phyloP scores from a whole-genome alignment of 2,888 invertebrate genomes.

The Anticlea derivata region DNA sequence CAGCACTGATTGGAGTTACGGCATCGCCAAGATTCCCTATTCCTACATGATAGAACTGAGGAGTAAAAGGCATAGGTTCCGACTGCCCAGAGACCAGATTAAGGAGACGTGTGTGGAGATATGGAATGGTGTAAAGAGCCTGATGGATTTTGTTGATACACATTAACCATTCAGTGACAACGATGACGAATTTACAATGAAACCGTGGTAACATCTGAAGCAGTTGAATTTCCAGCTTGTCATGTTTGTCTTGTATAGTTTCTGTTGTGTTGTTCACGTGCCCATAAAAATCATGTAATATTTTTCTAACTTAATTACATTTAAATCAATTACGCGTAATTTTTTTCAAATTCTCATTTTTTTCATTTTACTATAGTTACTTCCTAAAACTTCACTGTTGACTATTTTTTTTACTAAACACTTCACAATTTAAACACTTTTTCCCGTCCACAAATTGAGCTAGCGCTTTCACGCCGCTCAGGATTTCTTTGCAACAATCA shows the following conservation, averaged over 20 bases:
- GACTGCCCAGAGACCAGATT: slow-evolving; percentile 67
- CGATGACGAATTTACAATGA: not conserved
- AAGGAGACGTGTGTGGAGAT: slow-evolving; percentile 64
- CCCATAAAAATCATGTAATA: not conserved
- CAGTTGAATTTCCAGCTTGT: too few species aligned
- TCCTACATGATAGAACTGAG: slow-evolving; percentile 75
- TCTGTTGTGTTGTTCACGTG: not conserved
- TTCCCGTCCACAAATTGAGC: slow-evolving; percentile 61
- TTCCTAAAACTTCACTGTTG: slow-evolving; percentile 23
- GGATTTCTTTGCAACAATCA: slow-evolving; percentile 64
- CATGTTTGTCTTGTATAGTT: slow-evolving; percentile 1
- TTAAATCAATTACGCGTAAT: slow-evolving; percentile 18
- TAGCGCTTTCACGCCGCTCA: slow-evolving; percentile 63
- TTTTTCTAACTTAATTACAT: not conserved
- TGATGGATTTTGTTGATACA: slow-evolving; percentile 66
- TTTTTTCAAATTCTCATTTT: slow-evolving; percentile 10
- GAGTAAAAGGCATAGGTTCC: slow-evolving; percentile 64
- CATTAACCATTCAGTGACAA: slow-evolving; percentile 34
- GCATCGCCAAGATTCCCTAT: slow-evolving; percentile 70
- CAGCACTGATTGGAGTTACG: slow-evolving; percentile 76
- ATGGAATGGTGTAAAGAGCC: slow-evolving; percentile 61
- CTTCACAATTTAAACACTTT: slow-evolving; percentile 56
- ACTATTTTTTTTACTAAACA: slow-evolving; percentile 42
- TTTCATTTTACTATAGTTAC: slow-evolving; percentile 8
- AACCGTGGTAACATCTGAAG: too few species aligned